These are phyloP conservation scores for Idaea dimidiata DNA, from an alignment of 2,888 invertebrate genomes.

Conservation along the genomic window DNA sequence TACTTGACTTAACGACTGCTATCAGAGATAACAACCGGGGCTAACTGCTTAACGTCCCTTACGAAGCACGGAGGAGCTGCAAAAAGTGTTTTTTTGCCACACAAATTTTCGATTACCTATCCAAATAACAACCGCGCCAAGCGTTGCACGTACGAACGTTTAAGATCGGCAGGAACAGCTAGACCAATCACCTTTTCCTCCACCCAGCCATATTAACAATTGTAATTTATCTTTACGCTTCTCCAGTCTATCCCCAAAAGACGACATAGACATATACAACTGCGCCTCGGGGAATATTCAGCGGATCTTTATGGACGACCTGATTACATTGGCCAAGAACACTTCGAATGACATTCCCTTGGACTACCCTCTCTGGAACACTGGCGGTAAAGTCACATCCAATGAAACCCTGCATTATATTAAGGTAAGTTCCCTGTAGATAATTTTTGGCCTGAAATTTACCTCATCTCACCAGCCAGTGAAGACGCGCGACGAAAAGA, in stretches of 20 bases:
- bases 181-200: background rate
- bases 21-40: too few species aligned
- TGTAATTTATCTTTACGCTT: conserved; percentile 6
- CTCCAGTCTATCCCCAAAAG: conserved; percentile 48
- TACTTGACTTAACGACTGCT: too few species aligned
- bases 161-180: too few species aligned
- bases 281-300: conserved; percentile 88
- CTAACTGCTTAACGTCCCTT: too few species aligned
- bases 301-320: conserved; percentile 82
- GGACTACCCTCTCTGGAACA: conserved; percentile 85
- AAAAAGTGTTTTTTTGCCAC: too few species aligned
- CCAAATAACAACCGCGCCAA: too few species aligned
- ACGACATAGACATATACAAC: conserved; percentile 87
- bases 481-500: too few species aligned
- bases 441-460: background rate
- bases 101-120: too few species aligned
- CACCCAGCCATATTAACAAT: background rate
- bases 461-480: too few species aligned
- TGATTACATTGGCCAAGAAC: conserved; percentile 80
- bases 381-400: conserved; percentile 79
- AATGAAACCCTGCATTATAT: conserved; percentile 70
- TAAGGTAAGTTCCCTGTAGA: conserved; percentile 15
- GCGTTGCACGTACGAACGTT: too few species aligned
- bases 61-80: too few species aligned
- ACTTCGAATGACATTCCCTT: conserved; percentile 82